A percentile compares a stretch with the other conserved stretches of the same genome.
Evolutionary conservation across 2,888 invertebrate genomes (phyloP).

Genomic region (Habroteleia sp.): DNA sequence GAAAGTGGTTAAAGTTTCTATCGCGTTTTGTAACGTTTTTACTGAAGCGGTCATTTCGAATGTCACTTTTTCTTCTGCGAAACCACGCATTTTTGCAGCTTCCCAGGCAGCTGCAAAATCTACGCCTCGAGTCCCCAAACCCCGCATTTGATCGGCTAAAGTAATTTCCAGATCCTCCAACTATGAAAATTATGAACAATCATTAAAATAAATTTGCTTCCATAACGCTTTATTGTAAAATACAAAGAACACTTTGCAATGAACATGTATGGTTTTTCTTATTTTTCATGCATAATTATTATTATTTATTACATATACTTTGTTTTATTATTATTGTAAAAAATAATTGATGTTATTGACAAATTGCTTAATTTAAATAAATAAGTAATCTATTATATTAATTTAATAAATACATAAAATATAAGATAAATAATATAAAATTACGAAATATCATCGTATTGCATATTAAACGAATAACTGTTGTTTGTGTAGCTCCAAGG

Average conservation of each 20-base stretch:
- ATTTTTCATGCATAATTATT: background rate
- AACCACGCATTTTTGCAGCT: conserved; percentile 82
- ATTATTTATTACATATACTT: background rate
- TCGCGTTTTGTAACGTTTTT: conserved; percentile 90
- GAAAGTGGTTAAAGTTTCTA: conserved; percentile 90
- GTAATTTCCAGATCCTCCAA: conserved; percentile 95
- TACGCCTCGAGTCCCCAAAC: conserved; percentile 80
- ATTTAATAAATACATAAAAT: no score
- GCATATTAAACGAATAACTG: no score
- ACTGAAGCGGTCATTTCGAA: conserved; percentile 91
- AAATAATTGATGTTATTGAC: no score
- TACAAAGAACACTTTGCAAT: no score
- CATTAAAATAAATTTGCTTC: background rate
- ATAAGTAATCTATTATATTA: no score
- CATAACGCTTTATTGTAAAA: no score
- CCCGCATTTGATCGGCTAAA: conserved; percentile 92
- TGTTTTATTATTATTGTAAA: no score
- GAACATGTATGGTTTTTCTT: no score
- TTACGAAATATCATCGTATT: no score
- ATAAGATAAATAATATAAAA: no score
- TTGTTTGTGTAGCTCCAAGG: no score
- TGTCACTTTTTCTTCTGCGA: conserved; percentile 93
- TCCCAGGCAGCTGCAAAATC: conserved; percentile 85
- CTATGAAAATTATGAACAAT: conserved; percentile 75
- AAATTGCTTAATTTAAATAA: no score